Evolutionary conservation across 2,113 vertebrate species (phyloP).

Genomic region (Hypocryptadius cinnamomeus): DNA sequence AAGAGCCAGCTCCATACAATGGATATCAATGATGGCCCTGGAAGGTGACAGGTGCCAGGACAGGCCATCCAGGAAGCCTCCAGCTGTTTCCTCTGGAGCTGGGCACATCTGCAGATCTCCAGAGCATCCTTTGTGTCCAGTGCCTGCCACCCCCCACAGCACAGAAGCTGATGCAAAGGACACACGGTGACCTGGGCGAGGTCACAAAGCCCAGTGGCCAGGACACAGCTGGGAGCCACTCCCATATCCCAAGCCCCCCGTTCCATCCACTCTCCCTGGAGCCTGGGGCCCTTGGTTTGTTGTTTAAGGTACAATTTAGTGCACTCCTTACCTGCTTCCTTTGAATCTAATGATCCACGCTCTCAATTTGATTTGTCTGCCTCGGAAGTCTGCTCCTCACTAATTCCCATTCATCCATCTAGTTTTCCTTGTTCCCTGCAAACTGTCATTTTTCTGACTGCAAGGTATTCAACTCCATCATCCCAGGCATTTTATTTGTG

Average conservation of each 20-base stretch:
- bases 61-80: neutral
- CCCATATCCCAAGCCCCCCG: neutral
- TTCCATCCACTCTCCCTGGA: neutral
- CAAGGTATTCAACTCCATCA: neutral
- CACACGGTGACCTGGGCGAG: accelerated
- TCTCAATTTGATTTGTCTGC: neutral
- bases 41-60: neutral
- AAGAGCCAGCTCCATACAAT: neutral
- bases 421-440: neutral
- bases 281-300: neutral
- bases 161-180: neutral
- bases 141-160: neutral
- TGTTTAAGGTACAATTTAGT: neutral
- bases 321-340: neutral
- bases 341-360: neutral
- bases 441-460: constrained; percentile 14
- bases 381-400: neutral
- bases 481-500: constrained; percentile 21
- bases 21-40: neutral
- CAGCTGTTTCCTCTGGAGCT: neutral
- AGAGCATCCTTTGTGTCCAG: neutral
- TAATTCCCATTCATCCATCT: neutral
- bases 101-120: neutral
- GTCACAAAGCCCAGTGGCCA: neutral
- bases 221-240: neutral